Evolutionary conservation across 2,888 invertebrate genomes (phyloP), one percentile per base, ranked within the genome.

Genomic region (Byasa hedistus): DNA sequence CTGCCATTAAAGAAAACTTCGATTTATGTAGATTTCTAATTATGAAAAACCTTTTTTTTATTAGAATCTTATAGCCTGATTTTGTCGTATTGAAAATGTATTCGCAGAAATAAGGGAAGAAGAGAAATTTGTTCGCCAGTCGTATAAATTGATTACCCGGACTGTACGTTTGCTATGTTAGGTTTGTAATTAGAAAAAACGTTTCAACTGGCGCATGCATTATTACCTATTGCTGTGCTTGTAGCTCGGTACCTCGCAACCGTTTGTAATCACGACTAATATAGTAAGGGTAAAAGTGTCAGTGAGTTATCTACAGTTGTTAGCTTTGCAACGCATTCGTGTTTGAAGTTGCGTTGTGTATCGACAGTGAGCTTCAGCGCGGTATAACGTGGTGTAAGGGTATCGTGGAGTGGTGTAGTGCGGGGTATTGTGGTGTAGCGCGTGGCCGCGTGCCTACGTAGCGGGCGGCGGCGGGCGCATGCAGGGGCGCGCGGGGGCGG

Each of bases 401-500:
- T 5, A 4, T 23, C 22, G 22, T 64, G 44, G 57, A n/a, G 54
- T 55, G 55, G 54, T 44, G 52, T 64, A 51, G 23, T 22, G 39
- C 72, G 77, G 70, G 71, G 51, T 51, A n/a, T n/a, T 71, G 78
- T 72, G 77, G 65, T 61, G 76, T 51, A 63, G 63, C 57, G 44
- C 57, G 24, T 7, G 39, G 36, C 2, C n/a, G 32, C 75, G 81
- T 82, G 79, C 79, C n/a, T 57, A 17, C 21, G 57, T 51, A 52
- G 84, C 79, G 84, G 79, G 78, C 72, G 78, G 84, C 85, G 84
- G 87, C 82, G 77, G 77, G 82, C 88, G 89, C 84, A 90, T 91
- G 89, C 87, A 85, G 86, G 90, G 86, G 89, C 90, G 91, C 86
- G 89, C 89, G 88, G 89, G 86, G 79, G 86, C 86, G 75, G 81